Evolutionary conservation across 2,797 vertebrate genomes (phyloP).

Genomic region (Limnodromus scolopaceus): DNA sequence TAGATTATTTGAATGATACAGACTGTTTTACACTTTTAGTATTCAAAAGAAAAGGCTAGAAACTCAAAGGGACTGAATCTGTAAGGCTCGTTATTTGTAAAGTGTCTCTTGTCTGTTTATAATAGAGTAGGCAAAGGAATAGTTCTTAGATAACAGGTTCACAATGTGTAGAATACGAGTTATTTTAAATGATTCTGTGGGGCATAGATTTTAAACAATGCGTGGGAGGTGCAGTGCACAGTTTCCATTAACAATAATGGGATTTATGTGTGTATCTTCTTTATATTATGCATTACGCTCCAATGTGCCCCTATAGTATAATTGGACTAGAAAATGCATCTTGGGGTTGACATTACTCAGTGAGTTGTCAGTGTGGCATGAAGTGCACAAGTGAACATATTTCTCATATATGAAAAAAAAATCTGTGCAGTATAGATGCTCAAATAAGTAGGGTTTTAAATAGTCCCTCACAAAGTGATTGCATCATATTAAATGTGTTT

Average conservation of each 20-base stretch:
- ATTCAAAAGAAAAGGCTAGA: constrained; percentile 13
- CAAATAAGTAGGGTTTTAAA: not conserved
- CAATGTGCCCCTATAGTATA: not conserved
- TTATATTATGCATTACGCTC: not conserved
- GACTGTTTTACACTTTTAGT: not conserved
- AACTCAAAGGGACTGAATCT: not conserved
- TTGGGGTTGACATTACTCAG: not conserved
- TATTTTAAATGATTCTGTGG: constrained; percentile 22
- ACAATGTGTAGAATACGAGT: constrained; percentile 1
- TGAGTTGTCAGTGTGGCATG: constrained; percentile 1
- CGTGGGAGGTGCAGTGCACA: constrained; percentile 1
- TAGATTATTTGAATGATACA: constrained; percentile 37
- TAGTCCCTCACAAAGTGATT: not conserved
- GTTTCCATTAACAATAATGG: not conserved
- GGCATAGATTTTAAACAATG: constrained; percentile 3
- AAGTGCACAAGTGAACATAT: not conserved
- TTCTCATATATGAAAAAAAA: not conserved
- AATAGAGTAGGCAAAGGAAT: constrained; percentile 8
- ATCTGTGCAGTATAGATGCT: not conserved
- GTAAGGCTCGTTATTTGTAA: not conserved
- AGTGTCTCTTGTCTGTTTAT: not conserved
- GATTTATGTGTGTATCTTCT: not conserved
- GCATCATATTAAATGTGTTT: not conserved
- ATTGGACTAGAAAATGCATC: not conserved
- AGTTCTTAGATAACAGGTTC: constrained; percentile 10